These are phyloP conservation scores for Forbesichthys agassizii DNA, from an alignment of 2,113 vertebrate species.

Conservation along the genomic window DNA sequence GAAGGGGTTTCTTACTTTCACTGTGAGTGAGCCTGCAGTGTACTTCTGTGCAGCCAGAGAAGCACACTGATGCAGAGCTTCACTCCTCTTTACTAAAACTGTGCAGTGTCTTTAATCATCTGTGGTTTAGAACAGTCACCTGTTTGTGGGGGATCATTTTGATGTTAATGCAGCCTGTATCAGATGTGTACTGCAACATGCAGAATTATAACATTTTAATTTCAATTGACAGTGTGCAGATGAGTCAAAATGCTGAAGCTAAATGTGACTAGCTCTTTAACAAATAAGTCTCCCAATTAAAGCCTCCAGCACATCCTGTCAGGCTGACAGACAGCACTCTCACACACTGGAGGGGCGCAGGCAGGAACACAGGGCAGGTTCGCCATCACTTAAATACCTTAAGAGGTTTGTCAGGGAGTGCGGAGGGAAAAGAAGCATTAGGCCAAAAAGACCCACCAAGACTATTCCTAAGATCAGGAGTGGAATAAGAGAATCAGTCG, in stretches of 20 bases:
- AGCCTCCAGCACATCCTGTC: constrained; percentile 14
- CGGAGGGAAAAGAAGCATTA: no score
- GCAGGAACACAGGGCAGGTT: not conserved
- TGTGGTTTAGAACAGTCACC: not conserved
- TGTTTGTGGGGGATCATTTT: not conserved
- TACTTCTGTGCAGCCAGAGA: constrained; percentile 58
- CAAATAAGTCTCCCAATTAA: not conserved
- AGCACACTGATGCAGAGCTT: constrained; percentile 40
- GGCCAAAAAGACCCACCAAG: no score
- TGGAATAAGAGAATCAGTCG: not conserved
- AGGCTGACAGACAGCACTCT: not conserved
- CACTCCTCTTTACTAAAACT: constrained; percentile 34
- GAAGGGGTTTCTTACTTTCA: constrained; percentile 15
- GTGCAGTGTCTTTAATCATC: not conserved
- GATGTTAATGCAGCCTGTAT: not conserved
- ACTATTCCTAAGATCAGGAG: not conserved
- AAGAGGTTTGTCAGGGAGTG: not conserved
- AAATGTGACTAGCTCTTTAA: no score
- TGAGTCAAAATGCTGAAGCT: no score
- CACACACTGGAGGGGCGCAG: not conserved
- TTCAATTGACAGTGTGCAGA: no score
- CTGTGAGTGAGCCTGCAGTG: not conserved
- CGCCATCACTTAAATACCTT: not conserved
- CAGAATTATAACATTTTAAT: no score
- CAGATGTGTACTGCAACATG: no score